phyloP scores from a whole-genome alignment of 2,797 vertebrate genomes.

The Macroramphosus scolopax region DNA sequence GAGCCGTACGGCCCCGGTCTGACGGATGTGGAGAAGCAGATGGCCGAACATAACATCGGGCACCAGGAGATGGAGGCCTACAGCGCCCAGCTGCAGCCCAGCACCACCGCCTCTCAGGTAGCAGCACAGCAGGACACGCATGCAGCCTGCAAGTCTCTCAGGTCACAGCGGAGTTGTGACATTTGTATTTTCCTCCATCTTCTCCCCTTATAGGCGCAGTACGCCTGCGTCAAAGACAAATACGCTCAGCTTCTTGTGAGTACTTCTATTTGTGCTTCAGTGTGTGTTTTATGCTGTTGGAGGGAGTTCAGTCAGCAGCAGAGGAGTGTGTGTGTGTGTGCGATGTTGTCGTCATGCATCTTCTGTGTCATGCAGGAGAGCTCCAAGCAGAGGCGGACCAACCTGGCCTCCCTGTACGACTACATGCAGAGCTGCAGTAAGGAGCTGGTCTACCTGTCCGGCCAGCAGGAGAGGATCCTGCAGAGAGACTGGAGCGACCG shows the following conservation, averaged over 20 bases:
- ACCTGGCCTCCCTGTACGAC: constrained; percentile 87
- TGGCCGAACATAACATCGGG: constrained; percentile 89
- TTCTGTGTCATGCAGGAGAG: constrained; percentile 72
- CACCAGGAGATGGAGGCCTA: constrained; percentile 90
- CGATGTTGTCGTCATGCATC: too few species aligned
- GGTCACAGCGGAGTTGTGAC: not conserved
- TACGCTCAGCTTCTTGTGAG: constrained; percentile 86
- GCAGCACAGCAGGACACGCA: not conserved
- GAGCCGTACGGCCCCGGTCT: constrained; percentile 80
- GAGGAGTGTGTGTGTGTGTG: too few species aligned
- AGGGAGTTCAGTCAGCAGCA: too few species aligned
- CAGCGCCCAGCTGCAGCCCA: constrained; percentile 74
- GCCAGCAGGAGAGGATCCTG: constrained; percentile 85
- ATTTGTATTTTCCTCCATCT: not conserved
- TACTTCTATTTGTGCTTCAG: not conserved
- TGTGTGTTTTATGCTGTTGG: too few species aligned
- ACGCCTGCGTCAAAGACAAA: constrained; percentile 76
- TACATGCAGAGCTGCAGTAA: constrained; percentile 90
- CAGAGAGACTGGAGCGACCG: constrained; percentile 93
- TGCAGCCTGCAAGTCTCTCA: not conserved
- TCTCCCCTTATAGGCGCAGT: constrained; percentile 69
- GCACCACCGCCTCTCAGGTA: constrained; percentile 52
- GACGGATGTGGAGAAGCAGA: constrained; percentile 88
- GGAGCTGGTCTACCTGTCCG: constrained; percentile 83
- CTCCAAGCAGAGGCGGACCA: constrained; percentile 73